Base-by-base conservation (phyloP, 2,113 vertebrate genomes). In the Pandion haliaetus region DNA sequence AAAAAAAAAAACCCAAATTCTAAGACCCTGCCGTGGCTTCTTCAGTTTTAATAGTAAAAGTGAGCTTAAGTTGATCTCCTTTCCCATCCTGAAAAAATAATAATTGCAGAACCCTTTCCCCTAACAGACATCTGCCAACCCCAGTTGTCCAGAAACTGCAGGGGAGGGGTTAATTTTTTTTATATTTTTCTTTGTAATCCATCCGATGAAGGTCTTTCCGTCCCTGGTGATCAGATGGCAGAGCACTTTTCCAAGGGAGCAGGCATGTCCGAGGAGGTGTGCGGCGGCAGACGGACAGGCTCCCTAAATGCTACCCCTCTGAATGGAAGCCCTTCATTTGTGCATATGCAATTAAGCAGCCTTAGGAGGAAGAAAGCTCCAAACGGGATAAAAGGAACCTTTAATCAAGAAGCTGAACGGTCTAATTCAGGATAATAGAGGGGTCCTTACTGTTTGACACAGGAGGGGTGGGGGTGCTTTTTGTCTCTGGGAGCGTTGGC, bases 231-330 rank as follows among this genome's bases (percentile, higher is more conserved):
- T 62, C 13, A 62, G 94, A 87, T 92, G 80, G 93, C 82, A 88
- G 28, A 93, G 90, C 49, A 7, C 63, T 92, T 84, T 69, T 69
- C 71, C 42, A 28, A 88, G 90, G 92, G 95, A 81, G 90, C 74
- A 47, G 82, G 85, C 59, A 49, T 66, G 83, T 50, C 94, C 86
- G 88, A 83, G 94, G 96, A 95, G 96, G 95, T 97, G 96, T 95
- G 97, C 59, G 94, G 97, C 95, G 94, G 98, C 98, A 99, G 98
- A 98, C 98, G 97, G 95, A 87, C 96, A 96, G 98, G 98, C 98
- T 98, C 98, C 98, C 97, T 92, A 98, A 98, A 98, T 99, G 96
- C 98, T 97, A 98, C 97, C 98, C 98, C 98, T 98, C 97, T 98
- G 92, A 98, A 98, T 98, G 98, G 98, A 98, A 98, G 96, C 98